phyloP scores from a whole-genome alignment of 2,888 invertebrate genomes.

The Mythimna lalbum region DNA sequence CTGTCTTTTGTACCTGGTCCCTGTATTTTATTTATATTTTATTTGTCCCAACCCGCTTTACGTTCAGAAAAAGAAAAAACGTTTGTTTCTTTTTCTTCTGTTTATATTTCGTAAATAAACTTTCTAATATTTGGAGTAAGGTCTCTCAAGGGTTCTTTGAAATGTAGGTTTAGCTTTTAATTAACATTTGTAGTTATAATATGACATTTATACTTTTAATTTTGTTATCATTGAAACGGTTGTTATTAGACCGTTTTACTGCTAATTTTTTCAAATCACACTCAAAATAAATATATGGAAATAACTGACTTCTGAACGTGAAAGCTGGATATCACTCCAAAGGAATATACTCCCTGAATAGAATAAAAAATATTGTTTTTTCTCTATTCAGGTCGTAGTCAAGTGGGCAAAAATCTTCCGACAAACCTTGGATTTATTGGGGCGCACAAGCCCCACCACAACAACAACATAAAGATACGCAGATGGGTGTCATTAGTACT shows the following conservation, averaged over 20 bases:
- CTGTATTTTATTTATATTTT: constrained; percentile 50
- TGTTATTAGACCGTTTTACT: neutral
- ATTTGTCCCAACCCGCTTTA: constrained; percentile 31
- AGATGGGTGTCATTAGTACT: too few species aligned
- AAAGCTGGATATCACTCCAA: too few species aligned
- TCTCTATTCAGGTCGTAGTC: too few species aligned
- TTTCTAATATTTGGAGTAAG: constrained; percentile 12
- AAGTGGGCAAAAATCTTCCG: too few species aligned
- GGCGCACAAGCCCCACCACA: too few species aligned
- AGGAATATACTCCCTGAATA: too few species aligned
- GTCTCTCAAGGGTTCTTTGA: constrained; percentile 5
- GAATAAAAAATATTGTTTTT: too few species aligned
- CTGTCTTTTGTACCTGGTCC: constrained; percentile 40
- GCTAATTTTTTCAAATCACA: neutral
- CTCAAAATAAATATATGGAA: neutral
- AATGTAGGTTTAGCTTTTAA: constrained; percentile 4
- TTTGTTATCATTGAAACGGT: too few species aligned
- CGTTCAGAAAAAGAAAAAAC: constrained; percentile 2
- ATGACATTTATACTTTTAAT: too few species aligned
- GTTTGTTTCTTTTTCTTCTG: constrained; percentile 15
- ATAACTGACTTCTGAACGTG: too few species aligned
- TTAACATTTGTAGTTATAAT: neutral
- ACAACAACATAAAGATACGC: too few species aligned
- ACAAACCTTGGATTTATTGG: too few species aligned
- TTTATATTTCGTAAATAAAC: constrained; percentile 26